Base-by-base conservation (phyloP, 2,888 invertebrate species). In the Selenia dentaria region DNA sequence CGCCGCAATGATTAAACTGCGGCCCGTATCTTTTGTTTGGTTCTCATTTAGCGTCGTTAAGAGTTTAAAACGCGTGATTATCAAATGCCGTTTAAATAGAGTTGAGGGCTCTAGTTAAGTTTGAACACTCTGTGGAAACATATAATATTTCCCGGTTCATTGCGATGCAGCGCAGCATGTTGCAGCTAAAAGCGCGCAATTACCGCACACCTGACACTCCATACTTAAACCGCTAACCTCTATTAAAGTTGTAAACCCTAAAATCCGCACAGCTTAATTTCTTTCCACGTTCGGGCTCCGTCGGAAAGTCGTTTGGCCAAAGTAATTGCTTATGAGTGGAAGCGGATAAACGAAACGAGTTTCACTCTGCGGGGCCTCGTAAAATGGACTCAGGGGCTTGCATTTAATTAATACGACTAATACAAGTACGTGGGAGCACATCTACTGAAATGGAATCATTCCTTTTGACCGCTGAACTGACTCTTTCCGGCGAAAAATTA, bases 321-420 rank as follows among this genome's bases (percentile, higher is more conserved):
- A 87, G 82, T 88, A 88, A 87, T 88, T 86, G 88, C 88, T 88
- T 87, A 87, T 87, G 87, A 88, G 85, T 84, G 79, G 80, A 79
- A 82, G 80, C 79, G 87, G 84, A 87, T 87, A 84, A 88, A 80
- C 85, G 83, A 71, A 85, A 87, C 82, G 83, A 84, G 83, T 74
- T 83, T 79, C 73, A 78, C 84, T 83, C 79, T 79, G 66, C 62
- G 64, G 78, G 72, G 74, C 61, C 76, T 83, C 86, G 79, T 87
- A 85, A 87, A 88, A 83, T 82, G 86, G 83, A 83, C 83, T 86
- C 83, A 64, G 81, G 76, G 81, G 84, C 82, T 84, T 86, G 87
- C 85, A 86, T 86, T 85, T 86, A 88, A 88, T 88, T 87, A 88
- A 86, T 87, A 83, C 84, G 74, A 77, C 79, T 78, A 79, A 73